Conservation (phyloP, 1,140 invertebrate genomes). For the Bombus terrestris region DNA sequence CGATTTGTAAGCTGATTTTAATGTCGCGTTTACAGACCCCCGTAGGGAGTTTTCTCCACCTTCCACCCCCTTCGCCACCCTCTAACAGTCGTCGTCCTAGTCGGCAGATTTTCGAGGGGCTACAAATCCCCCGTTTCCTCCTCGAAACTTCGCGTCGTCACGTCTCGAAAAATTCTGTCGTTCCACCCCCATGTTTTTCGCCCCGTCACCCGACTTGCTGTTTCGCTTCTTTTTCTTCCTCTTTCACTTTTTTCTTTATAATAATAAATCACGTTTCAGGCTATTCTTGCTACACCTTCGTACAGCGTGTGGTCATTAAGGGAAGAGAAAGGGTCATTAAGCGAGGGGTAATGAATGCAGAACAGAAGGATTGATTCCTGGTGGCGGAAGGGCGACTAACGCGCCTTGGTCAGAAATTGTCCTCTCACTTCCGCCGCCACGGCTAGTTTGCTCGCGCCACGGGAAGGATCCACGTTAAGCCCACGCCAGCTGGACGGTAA, state of each 20-base stretch:
- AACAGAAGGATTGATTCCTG: conserved; percentile 65
- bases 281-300: conserved; percentile 53
- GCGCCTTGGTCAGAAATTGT: conserved; percentile 19
- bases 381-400: conserved; percentile 3
- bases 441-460: background rate
- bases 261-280: conserved; percentile 71
- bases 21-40: conserved; percentile 72
- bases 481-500: conserved; percentile 32
- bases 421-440: conserved; percentile 33
- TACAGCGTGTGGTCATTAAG: conserved; percentile 68
- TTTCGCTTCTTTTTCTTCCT: background rate
- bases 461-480: conserved; percentile 23
- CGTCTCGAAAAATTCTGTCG: conserved; percentile 21
- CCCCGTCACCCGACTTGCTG: conserved; percentile 43
- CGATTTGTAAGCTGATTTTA: conserved; percentile 76
- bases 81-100: conserved; percentile 20
- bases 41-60: conserved; percentile 36
- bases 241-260: conserved; percentile 30
- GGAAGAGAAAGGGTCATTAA: conserved; percentile 59
- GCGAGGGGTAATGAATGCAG: conserved; percentile 68
- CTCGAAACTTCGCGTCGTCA: conserved; percentile 13
- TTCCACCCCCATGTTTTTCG: conserved; percentile 37
- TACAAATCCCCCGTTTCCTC: conserved; percentile 2
- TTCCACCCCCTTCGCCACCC: conserved; percentile 3
- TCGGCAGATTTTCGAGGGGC: conserved; percentile 62